Percentiles rank a stretch among this genome's conserved stretches.
Evolutionary conservation across 2,797 vertebrate species (phyloP).

Genomic region (Enteromius fasciolatus): DNA sequence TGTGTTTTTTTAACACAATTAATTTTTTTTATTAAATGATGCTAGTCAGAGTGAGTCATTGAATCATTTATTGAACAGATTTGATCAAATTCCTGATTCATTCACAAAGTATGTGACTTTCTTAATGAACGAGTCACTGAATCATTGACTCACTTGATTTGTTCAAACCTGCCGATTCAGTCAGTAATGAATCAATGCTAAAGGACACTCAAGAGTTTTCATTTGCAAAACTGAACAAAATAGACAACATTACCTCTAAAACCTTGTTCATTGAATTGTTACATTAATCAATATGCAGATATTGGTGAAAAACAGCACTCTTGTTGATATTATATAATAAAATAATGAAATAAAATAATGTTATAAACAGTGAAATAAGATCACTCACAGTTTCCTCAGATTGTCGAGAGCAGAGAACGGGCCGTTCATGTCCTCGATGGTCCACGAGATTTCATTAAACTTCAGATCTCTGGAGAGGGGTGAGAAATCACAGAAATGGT

Average conservation of each 20-base stretch:
- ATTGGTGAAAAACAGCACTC: no score
- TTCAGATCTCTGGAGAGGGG: slow-evolving; percentile 84
- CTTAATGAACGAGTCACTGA: not conserved
- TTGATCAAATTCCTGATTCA: not conserved
- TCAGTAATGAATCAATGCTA: no score
- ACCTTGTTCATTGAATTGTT: no score
- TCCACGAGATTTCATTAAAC: slow-evolving; percentile 99
- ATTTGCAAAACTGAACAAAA: no score
- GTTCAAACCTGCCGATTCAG: no score
- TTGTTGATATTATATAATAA: no score
- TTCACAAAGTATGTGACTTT: not conserved
- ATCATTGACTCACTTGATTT: not conserved
- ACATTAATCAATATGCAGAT: no score
- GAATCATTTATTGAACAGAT: not conserved
- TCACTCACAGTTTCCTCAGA: slow-evolving; percentile 87
- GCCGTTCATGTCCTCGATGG: slow-evolving; percentile 97
- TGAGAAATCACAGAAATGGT: slow-evolving; percentile 54
- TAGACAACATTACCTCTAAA: no score
- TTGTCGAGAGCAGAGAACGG: slow-evolving; percentile 93
- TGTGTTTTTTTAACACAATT: no score
- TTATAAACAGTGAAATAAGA: not conserved
- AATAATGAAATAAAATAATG: not conserved
- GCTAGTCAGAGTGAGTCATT: not conserved
- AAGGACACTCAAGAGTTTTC: no score
- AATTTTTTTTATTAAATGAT: not conserved